Evolutionary conservation across 2,888 invertebrate species (phyloP), one percentile per base, ranked within the genome.

Genomic region (Phragmatobia fuliginosa): DNA sequence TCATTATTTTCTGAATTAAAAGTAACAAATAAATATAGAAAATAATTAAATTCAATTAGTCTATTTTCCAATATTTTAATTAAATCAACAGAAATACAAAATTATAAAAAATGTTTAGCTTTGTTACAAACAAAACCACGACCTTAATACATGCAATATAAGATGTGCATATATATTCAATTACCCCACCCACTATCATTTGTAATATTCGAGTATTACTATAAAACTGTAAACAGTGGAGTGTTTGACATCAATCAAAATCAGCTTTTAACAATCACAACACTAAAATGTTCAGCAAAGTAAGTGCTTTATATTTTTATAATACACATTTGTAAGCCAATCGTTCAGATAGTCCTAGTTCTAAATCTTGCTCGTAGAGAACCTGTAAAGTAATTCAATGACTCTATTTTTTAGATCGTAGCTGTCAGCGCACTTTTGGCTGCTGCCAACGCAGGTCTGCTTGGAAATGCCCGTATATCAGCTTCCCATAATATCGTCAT

Each of bases 381-480:
- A n/a, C n/a, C n/a, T n/a, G n/a, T n/a, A n/a, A n/a, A n/a, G n/a
- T 49, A n/a, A 49, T 49, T n/a, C 7, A 38, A 4, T 10, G 0
- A 7, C 21, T n/a, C 8, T 21, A 10, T 49, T 0, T 77, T 86
- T 64, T 85, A 95, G 95, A 91, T 94, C 76, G 75, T 95, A 80
- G 88, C 92, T 70, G 82, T 95, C 75, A 85, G 91, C 72, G 90
- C 89, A 63, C 76, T 95, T 68, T 77, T 95, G 87, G 90, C 91
- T 38, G 88, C 95, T n/a, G 92, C 94, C 73, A 93, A 89, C 78
- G 96, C 95, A 61, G 95, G 96, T 49, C 85, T 94, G 52, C 90
- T 83, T 52, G 88, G 87, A 58, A 85, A 87, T 62, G 90, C 90
- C 5, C 89, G 88, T 73, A 91, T 91, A 67, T 87, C 90, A 63